These are phyloP conservation scores for Phortica magna DNA, from an alignment of 2,888 invertebrate genomes.

Conservation along the genomic window DNA sequence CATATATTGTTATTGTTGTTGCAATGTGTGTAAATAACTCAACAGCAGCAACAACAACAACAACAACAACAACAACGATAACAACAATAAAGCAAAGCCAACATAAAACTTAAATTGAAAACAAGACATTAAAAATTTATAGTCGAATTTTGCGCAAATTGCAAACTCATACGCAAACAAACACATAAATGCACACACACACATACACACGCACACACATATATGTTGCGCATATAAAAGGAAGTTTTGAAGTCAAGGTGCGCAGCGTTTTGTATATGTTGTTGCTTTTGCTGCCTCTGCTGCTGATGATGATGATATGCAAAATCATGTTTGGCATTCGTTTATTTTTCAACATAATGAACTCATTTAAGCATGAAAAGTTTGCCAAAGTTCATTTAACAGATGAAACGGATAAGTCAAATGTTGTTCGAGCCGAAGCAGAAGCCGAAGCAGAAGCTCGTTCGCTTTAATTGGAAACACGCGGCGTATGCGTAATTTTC, in stretches of 20 bases:
- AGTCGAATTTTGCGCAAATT: conserved; percentile 16
- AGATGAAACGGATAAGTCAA: conserved; percentile 63
- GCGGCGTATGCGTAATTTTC: conserved; percentile 64
- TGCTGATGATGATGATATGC: conserved; percentile 19
- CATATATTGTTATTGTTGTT: no score
- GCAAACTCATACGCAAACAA: conserved; percentile 1
- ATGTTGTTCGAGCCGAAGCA: background rate
- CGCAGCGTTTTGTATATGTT: no score
- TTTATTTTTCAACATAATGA: conserved; percentile 46
- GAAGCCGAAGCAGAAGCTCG: background rate
- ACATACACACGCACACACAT: background rate
- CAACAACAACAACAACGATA: background rate
- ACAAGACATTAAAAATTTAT: conserved; percentile 32
- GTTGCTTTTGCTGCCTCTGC: background rate
- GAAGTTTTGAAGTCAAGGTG: background rate
- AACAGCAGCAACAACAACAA: background rate
- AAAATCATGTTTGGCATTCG: conserved; percentile 4
- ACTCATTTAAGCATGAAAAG: conserved; percentile 62
- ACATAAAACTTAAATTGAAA: conserved; percentile 31
- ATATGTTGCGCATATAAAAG: background rate
- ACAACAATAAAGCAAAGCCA: background rate
- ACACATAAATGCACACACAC: background rate
- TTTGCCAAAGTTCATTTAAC: conserved; percentile 65
- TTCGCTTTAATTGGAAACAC: conserved; percentile 61
- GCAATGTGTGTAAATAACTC: background rate